Percentiles rank a stretch among this genome's conserved stretches.
These are phyloP conservation scores for Rhabditoides inermis DNA, from an alignment of 2,888 invertebrate species.

Conservation along the genomic window DNA sequence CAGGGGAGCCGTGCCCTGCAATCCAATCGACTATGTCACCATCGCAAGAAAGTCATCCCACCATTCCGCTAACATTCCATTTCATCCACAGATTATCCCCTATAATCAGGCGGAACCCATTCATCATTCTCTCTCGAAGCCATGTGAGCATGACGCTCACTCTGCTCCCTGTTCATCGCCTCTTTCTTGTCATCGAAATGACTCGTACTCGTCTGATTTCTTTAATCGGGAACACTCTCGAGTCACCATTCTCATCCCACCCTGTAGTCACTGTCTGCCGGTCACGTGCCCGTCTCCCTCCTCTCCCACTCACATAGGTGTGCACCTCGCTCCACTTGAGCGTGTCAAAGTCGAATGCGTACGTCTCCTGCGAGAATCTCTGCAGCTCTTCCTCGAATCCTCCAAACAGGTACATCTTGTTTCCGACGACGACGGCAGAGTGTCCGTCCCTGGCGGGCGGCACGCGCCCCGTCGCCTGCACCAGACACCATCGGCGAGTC, in stretches of 20 bases:
- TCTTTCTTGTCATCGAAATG: no score
- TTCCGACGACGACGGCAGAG: constrained; percentile 62
- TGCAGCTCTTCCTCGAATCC: constrained; percentile 79
- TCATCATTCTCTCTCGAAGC: no score
- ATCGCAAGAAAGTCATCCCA: no score
- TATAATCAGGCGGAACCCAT: no score
- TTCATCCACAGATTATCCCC: no score
- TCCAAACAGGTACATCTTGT: constrained; percentile 75
- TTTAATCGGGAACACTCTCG: no score
- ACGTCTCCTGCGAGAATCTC: constrained; percentile 72
- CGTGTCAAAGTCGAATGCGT: constrained; percentile 67
- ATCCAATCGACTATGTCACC: constrained; percentile 4
- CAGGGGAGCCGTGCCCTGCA: constrained; percentile 64
- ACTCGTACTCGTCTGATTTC: no score
- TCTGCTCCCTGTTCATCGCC: no score
- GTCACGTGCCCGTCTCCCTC: not conserved
- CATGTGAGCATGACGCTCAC: no score
- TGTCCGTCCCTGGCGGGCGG: constrained; percentile 84
- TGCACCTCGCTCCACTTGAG: constrained; percentile 62
- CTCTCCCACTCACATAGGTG: constrained; percentile 31
- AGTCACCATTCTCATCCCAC: no score
- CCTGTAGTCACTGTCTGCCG: no score
- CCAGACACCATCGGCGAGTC: constrained; percentile 52
- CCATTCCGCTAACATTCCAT: no score
- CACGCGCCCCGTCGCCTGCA: constrained; percentile 60